Conservation (phyloP, 1,140 invertebrate genomes). For the Periplaneta americana region DNA sequence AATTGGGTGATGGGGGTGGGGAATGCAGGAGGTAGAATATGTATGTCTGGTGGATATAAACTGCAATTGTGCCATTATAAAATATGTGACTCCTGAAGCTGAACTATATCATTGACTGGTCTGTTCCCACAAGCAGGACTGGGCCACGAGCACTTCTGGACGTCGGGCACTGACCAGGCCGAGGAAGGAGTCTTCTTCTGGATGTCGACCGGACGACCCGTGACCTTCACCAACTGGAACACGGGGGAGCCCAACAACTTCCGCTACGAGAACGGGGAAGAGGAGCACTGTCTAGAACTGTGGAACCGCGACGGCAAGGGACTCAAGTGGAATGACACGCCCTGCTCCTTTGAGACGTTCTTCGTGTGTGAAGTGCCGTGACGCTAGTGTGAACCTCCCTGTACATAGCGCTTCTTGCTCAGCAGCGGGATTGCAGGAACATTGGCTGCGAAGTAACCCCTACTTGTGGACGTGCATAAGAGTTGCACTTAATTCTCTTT, state of each 20-base stretch:
- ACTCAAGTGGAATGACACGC: conserved; percentile 88
- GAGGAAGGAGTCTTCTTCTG: conserved; percentile 88
- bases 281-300: conserved; percentile 84
- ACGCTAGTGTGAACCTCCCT: neutral
- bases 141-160: conserved; percentile 89
- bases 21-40: too few species aligned
- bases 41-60: too few species aligned
- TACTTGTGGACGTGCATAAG: too few species aligned
- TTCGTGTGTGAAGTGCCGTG: conserved; percentile 80
- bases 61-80: too few species aligned
- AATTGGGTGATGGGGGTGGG: too few species aligned
- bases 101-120: neutral
- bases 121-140: conserved; percentile 49
- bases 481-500: too few species aligned
- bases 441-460: neutral
- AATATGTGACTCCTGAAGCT: too few species aligned
- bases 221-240: conserved; percentile 90
- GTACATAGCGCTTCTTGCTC: neutral
- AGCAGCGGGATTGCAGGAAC: neutral
- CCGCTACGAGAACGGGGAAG: conserved; percentile 87
- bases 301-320: conserved; percentile 90
- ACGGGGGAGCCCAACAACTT: conserved; percentile 88
- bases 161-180: conserved; percentile 82
- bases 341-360: conserved; percentile 86
- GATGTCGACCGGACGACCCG: conserved; percentile 83